Evolutionary conservation across 2,113 vertebrate species (phyloP), one percentile per base, ranked within the genome.

Genomic region (Brachirus orientalis): DNA sequence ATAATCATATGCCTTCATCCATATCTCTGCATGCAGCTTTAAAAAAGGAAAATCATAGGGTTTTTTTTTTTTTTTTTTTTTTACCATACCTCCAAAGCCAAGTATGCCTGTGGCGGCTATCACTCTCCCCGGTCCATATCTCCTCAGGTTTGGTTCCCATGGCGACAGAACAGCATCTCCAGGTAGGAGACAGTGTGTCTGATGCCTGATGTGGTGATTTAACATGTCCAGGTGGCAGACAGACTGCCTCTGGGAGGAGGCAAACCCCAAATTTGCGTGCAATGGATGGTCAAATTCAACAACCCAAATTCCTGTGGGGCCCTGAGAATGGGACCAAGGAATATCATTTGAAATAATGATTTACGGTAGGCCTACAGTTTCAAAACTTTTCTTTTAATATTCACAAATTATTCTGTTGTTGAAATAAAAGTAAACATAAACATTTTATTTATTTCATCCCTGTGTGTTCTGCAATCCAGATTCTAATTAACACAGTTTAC

Each of bases 81-180:
- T 10, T 43, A 14, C 4, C 2, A 1, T n/a, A 75, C 95, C 93
- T 92, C 63, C 69, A 10, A 90, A 78, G 4, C 76, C 79, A 33
- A 92, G 91, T 74, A 90, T 89, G 2, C 93, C 93, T 18, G 87
- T 65, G 58, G 92, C 91, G 0, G 20, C 75, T 37, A 94, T 70
- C 64, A 96, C 69, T 0, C 89, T 95, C 74, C 95, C 95, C 3
- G 96, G 96, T 6, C 94, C 94, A 0, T 94, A 97, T 58, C 83
- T 90, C 41, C 53, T 84, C 69, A 68, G 59, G 0, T 88, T 82
- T 46, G 88, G 79, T 69, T 94, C 94, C 94, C 95, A 95, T 9
- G 93, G 93, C 7, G 95, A 94, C 80, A 97, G 77, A n/a, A 97
- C 94, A 35, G 93, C 92, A 68, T 96, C 93, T 6, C 95, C 95